Evolutionary conservation across 2,113 vertebrate species (phyloP).

Genomic region (Brachypteracias leptosomus): DNA sequence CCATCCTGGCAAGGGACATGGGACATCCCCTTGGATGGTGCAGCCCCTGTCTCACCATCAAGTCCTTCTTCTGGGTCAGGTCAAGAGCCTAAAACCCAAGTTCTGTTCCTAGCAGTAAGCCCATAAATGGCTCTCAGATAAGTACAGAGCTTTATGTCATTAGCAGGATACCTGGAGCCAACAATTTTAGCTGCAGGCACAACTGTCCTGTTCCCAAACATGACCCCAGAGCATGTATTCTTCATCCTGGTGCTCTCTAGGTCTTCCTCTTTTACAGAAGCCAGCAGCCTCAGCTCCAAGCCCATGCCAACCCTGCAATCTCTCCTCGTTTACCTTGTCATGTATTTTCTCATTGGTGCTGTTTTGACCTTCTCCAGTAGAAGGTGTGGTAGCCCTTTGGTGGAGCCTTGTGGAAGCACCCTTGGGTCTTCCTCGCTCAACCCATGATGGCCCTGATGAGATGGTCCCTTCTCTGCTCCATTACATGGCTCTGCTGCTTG

Average conservation of each 20-base stretch:
- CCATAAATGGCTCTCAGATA: too few species aligned
- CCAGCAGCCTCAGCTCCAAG: background rate
- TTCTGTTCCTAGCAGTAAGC: background rate
- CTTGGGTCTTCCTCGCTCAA: background rate
- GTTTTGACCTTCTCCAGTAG: constrained; percentile 61
- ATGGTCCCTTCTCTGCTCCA: background rate
- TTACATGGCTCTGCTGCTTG: background rate
- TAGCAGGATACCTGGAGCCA: background rate
- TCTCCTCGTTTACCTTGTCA: background rate
- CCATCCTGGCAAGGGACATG: accelerated
- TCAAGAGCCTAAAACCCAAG: background rate
- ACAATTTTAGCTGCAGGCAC: background rate
- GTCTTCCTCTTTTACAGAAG: background rate
- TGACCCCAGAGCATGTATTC: background rate
- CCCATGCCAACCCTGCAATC: background rate
- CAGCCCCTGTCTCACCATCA: background rate
- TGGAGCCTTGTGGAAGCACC: background rate
- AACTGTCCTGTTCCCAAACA: background rate
- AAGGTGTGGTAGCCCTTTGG: constrained; percentile 38
- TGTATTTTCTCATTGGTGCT: background rate
- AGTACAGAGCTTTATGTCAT: too few species aligned
- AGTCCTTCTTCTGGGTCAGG: background rate
- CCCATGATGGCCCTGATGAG: background rate
- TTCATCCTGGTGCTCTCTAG: background rate
- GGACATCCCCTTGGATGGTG: background rate